Base-by-base conservation (phyloP, 2,113 vertebrate genomes). In the Dromas ardeola region DNA sequence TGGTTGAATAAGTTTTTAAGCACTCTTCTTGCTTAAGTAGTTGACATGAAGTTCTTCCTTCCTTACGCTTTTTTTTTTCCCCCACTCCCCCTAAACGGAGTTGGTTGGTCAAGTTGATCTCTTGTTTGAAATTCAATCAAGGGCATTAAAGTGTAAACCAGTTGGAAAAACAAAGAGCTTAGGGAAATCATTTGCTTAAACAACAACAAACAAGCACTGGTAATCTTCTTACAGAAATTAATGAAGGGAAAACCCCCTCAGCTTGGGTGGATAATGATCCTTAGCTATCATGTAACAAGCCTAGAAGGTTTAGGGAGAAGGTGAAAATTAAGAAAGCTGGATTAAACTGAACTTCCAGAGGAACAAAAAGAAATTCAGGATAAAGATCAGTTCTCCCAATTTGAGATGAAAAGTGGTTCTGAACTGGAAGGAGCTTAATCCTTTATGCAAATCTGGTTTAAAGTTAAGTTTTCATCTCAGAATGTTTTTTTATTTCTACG, bases 141-240 rank as follows among this genome's bases (percentile, higher is more conserved):
- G 99, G 98, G 99, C 99, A 99, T 99, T 99, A 99, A 99, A 99
- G 99, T 99, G 99, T 99, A 99, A 99, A 99, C 99, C 99, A 98
- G 99, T 99, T 99, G 99, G 99, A 99, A 99, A 99, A 99, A 99
- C 99, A 99, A 99, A 99, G 98, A 99, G 99, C 99, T 99, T 99
- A 99, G 99, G 99, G 99, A 99, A 99, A 99, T 99, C 98, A 99
- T 99, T 99, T 99, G 98, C 98, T 99, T 99, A 98, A 99, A 99
- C 99, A 99, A 99, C 99, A 99, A 99, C 99, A 99, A 99, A 99
- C 99, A 98, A 99, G 98, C 98, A 94, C 97, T 98, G 93, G 98
- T 99, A 99, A 99, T 99, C 99, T 99, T 98, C 99, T 99, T 99
- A 99, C 98, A 99, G 99, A 99, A 99, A 99, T 99, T 99, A 99